These are phyloP conservation scores for Drosophila robusta DNA, from an alignment of 2,888 invertebrate genomes.

Conservation along the genomic window DNA sequence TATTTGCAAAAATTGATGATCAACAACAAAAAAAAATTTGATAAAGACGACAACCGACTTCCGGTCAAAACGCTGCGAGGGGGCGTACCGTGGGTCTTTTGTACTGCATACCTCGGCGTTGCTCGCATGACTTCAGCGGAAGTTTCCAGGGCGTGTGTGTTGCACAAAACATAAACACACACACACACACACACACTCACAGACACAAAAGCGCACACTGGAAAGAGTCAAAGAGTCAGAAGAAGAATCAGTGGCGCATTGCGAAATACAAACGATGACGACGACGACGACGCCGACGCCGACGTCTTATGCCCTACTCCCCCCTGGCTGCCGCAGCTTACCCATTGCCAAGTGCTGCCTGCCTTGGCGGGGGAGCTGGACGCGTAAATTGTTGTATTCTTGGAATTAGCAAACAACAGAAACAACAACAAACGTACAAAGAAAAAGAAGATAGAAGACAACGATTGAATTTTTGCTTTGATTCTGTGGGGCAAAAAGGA, in stretches of 20 bases:
- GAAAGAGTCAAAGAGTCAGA: constrained; percentile 42
- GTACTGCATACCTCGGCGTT: constrained; percentile 63
- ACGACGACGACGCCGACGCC: constrained; percentile 14
- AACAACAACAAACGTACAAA: constrained; percentile 25
- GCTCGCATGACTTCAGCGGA: constrained; percentile 60
- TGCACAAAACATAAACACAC: constrained; percentile 59
- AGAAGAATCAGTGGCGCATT: constrained; percentile 64
- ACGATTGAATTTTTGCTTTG: constrained; percentile 49
- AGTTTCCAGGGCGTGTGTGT: constrained; percentile 61
- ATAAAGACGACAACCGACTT: constrained; percentile 72
- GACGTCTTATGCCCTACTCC: not conserved
- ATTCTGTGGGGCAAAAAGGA: constrained; percentile 34
- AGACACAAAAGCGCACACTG: constrained; percentile 16
- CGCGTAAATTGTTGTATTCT: constrained; percentile 79
- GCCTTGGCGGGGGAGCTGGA: constrained; percentile 71
- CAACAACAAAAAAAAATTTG: constrained; percentile 32
- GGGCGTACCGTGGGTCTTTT: constrained; percentile 36
- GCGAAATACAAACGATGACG: constrained; percentile 61
- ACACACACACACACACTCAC: constrained; percentile 13
- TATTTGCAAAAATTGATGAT: constrained; percentile 64
- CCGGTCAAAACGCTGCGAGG: constrained; percentile 72
- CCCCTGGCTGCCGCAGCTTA: no score
- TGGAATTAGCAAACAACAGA: constrained; percentile 72
- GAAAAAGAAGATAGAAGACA: constrained; percentile 21
- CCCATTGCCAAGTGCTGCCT: constrained; percentile 21